phyloP scores from a whole-genome alignment of 2,113 vertebrate genomes.

The Steatornis caripensis region DNA sequence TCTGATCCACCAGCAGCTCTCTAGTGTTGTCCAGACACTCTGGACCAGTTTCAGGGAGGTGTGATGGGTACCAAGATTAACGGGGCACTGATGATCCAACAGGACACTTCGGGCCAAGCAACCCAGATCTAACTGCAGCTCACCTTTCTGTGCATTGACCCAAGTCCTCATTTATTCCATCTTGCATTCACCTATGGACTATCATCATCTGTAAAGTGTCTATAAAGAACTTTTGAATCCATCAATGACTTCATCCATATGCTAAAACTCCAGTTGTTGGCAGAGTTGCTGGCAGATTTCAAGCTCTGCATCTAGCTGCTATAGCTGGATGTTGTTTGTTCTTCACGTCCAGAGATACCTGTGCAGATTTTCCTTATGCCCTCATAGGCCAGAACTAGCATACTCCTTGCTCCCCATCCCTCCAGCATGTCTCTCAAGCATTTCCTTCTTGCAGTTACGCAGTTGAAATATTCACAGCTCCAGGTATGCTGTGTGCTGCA shows the following conservation, averaged over 20 bases:
- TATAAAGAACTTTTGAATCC: background rate
- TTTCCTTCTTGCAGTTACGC: background rate
- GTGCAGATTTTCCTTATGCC: background rate
- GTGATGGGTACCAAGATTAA: background rate
- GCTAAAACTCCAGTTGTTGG: background rate
- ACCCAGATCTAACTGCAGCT: background rate
- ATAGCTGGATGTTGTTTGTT: background rate
- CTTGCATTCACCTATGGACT: background rate
- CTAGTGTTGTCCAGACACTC: background rate
- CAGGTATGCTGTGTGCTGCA: background rate
- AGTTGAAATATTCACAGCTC: background rate
- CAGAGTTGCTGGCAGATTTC: background rate
- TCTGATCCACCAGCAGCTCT: background rate
- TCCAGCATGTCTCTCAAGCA: accelerated
- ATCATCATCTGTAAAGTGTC: background rate
- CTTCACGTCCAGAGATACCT: background rate
- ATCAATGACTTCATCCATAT: background rate
- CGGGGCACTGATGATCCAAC: accelerated
- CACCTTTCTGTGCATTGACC: background rate
- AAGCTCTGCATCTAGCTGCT: background rate
- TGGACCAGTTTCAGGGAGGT: background rate
- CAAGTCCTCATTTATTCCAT: background rate
- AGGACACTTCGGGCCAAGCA: background rate
- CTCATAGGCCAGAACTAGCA: background rate
- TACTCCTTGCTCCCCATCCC: background rate